Conservation (phyloP, 2,113 vertebrate genomes). For the Pygoscelis adeliae region DNA sequence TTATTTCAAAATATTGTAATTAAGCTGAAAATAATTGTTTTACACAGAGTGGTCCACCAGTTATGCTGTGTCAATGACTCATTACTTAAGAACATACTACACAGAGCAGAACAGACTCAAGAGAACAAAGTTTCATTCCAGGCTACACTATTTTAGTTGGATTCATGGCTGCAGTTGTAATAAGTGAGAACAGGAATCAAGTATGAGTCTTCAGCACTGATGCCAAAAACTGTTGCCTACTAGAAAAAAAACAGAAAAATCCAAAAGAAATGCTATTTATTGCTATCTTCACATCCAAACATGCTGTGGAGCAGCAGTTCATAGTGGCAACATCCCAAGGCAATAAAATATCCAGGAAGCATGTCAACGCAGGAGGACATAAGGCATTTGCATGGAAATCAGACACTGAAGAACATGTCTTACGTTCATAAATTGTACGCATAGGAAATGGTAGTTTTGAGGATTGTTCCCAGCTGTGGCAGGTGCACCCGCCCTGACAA, state of each 20-base stretch:
- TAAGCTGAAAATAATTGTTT: slow-evolving; percentile 9
- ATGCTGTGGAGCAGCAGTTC: neutral
- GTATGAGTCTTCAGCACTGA: neutral
- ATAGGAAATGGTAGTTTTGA: neutral
- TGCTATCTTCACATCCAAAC: neutral
- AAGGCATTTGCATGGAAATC: neutral
- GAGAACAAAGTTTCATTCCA: neutral
- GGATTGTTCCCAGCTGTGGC: neutral
- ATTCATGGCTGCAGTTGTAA: neutral
- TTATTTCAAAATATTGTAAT: slow-evolving; percentile 12
- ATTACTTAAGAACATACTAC: neutral
- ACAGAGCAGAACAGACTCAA: neutral
- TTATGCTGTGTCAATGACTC: neutral
- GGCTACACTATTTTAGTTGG: neutral
- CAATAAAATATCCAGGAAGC: neutral
- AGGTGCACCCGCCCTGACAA: neutral
- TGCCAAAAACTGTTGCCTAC: neutral
- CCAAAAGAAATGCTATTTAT: neutral
- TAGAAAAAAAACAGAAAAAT: neutral
- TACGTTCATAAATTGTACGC: neutral
- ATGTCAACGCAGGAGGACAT: neutral
- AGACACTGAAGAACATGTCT: neutral
- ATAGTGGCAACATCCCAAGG: neutral
- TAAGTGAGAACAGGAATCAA: neutral
- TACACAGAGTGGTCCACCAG: neutral